Evolutionary conservation across 2,888 invertebrate genomes (phyloP).

Genomic region (Phyllotreta striolata): DNA sequence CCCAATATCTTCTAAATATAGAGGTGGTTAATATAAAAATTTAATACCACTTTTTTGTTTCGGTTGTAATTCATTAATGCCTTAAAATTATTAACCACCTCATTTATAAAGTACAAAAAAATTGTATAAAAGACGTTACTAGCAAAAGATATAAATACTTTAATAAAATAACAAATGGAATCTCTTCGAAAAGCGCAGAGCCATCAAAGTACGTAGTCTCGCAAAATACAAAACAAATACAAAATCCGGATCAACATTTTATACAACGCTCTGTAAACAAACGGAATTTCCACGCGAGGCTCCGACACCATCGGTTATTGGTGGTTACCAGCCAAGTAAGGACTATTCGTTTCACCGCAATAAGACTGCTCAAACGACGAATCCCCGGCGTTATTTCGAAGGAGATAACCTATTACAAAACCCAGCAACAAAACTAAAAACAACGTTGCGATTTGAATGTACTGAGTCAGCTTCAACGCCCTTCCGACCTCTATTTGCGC

Average conservation of each 20-base stretch:
- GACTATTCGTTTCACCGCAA: conserved; percentile 42
- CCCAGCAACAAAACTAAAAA: conserved; percentile 59
- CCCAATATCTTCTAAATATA: too few relatives aligned
- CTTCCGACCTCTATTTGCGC: conserved; percentile 62
- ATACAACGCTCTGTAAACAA: conserved; percentile 46
- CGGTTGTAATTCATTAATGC: background rate
- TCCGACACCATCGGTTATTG: conserved; percentile 54
- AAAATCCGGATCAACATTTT: conserved; percentile 50
- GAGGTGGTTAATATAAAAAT: too few relatives aligned
- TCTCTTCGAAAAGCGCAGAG: conserved; percentile 29
- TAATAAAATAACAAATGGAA: conserved; percentile 15
- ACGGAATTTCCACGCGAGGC: conserved; percentile 45
- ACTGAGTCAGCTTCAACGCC: conserved; percentile 63
- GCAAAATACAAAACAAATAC: conserved; percentile 46
- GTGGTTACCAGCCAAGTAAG: conserved; percentile 41
- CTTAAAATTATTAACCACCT: conserved; percentile 5
- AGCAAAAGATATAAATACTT: conserved; percentile 13
- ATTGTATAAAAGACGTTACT: conserved; percentile 6
- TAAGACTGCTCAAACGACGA: conserved; percentile 37
- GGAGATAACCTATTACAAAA: conserved; percentile 41
- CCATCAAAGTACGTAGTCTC: conserved; percentile 32
- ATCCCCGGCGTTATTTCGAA: conserved; percentile 33
- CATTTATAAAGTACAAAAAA: conserved; percentile 4
- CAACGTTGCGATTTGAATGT: conserved; percentile 64
- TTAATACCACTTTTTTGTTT: too few relatives aligned